Conservation (phyloP, 2,888 invertebrate species). For the Sepioteuthis lessoniana region DNA sequence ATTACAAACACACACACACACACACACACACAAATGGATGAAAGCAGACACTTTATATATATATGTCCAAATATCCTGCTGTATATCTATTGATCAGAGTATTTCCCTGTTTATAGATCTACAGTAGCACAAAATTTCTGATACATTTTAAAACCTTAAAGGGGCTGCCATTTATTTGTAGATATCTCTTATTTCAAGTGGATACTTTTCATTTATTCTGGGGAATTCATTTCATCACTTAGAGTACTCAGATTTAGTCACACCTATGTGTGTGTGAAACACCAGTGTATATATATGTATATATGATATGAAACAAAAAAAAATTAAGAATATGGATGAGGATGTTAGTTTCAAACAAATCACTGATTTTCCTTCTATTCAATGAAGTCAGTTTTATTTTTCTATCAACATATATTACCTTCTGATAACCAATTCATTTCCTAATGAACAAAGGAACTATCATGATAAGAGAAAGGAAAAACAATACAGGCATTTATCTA, state of each 20-base stretch:
- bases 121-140: background rate
- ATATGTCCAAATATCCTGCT: no score
- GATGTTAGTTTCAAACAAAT: constrained; percentile 20
- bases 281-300: background rate
- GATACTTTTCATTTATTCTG: background rate
- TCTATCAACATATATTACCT: background rate
- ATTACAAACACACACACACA: no score
- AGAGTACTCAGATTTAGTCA: background rate
- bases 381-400: background rate
- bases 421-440: constrained; percentile 1
- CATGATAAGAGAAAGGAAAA: background rate
- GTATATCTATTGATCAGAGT: background rate
- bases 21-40: no score
- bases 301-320: background rate
- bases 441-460: background rate
- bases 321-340: background rate
- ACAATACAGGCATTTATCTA: background rate
- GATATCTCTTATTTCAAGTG: background rate
- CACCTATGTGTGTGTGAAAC: background rate
- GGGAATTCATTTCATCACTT: background rate
- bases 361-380: background rate
- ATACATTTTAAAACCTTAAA: background rate
- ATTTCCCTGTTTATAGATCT: background rate
- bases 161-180: background rate
- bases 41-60: no score